Evolutionary conservation across 2,888 invertebrate genomes (phyloP).

Genomic region (Tetanocera ferruginea): DNA sequence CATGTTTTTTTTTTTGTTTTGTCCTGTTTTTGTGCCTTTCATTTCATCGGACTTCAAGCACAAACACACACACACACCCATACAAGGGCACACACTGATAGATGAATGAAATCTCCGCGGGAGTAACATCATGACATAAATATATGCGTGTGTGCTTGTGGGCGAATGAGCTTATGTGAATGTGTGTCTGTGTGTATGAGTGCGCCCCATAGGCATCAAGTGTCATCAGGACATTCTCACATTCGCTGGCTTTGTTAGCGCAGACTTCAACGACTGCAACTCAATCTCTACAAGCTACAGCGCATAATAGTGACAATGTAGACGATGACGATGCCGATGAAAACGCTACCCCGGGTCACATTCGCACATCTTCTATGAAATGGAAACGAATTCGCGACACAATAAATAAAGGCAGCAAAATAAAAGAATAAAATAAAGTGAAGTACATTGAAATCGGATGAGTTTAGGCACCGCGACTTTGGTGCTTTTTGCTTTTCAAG

Average conservation of each 20-base stretch:
- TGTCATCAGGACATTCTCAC: not conserved
- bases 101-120: not conserved
- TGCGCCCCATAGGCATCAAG: conserved; percentile 4
- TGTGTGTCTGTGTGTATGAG: not conserved
- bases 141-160: not conserved
- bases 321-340: not conserved
- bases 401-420: not conserved
- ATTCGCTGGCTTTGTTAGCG: not conserved
- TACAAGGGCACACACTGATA: not conserved
- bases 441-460: not conserved
- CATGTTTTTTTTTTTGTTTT: not conserved
- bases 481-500: not conserved
- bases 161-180: no score
- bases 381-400: not conserved
- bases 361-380: not conserved
- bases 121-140: not conserved
- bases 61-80: not conserved
- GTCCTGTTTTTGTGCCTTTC: not conserved
- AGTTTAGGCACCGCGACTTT: not conserved
- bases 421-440: not conserved
- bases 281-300: no score
- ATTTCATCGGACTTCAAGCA: not conserved
- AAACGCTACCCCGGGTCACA: not conserved
- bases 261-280: not conserved
- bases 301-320: not conserved